These are phyloP conservation scores for Triplophysa rosa DNA, from an alignment of 2,113 vertebrate genomes.

Conservation along the genomic window DNA sequence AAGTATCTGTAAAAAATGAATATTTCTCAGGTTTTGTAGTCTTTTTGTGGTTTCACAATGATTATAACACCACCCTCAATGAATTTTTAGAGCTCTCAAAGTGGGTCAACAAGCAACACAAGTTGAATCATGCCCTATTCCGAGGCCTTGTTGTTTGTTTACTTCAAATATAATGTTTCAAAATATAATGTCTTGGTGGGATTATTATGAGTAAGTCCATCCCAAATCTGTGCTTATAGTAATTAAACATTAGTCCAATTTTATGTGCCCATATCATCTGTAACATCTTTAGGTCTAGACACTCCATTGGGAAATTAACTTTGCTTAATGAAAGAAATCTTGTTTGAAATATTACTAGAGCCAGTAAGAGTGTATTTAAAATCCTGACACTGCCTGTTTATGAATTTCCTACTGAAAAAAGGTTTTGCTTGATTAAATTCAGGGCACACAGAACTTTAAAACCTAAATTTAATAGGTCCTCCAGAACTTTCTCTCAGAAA, in stretches of 20 bases:
- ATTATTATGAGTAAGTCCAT: slow-evolving; percentile 32
- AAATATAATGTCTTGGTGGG: slow-evolving; percentile 3
- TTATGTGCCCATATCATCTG: slow-evolving; percentile 30
- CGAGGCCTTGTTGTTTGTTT: slow-evolving; percentile 18
- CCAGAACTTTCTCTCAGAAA: not conserved
- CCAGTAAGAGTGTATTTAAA: slow-evolving; percentile 32
- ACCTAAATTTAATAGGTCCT: slow-evolving; percentile 1
- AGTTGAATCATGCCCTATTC: not conserved
- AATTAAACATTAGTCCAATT: slow-evolving; percentile 40
- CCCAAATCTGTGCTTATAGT: slow-evolving; percentile 34
- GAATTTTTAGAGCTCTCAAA: not conserved
- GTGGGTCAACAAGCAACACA: slow-evolving; percentile 20
- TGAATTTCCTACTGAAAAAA: slow-evolving; percentile 18
- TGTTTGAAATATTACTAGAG: slow-evolving; percentile 31
- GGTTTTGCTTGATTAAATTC: not conserved
- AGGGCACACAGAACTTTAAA: not conserved
- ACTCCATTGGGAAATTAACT: slow-evolving; percentile 49
- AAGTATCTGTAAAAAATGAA: not conserved
- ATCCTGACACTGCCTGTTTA: slow-evolving; percentile 10
- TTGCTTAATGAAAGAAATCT: slow-evolving; percentile 43
- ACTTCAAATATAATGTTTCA: slow-evolving; percentile 8
- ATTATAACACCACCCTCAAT: too few relatives aligned
- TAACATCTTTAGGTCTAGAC: slow-evolving; percentile 33
- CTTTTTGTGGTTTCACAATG: not conserved
- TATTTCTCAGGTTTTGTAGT: slow-evolving; percentile 2